Evolutionary conservation across 2,888 invertebrate genomes (phyloP).

Genomic region (Synergus laeviventris): DNA sequence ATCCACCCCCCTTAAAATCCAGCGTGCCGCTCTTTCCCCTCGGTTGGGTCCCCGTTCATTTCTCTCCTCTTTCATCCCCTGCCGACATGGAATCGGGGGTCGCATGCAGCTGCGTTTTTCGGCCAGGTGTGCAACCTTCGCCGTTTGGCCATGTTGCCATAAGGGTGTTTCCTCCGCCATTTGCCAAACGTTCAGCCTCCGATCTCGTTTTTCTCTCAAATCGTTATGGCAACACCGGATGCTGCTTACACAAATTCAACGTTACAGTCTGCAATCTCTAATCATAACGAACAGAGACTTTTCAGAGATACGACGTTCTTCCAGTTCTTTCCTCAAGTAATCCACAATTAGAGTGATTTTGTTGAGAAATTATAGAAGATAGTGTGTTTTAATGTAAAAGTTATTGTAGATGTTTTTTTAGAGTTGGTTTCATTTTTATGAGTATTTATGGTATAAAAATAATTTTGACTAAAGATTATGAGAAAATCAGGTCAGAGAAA

Average conservation of each 20-base stretch:
- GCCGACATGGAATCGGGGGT: conserved; percentile 62
- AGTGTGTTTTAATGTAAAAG: background rate
- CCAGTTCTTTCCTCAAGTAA: background rate
- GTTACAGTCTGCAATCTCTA: background rate
- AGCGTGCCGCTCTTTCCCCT: conserved; percentile 39
- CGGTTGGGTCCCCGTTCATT: conserved; percentile 59
- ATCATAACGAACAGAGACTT: conserved; percentile 13
- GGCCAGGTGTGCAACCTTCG: conserved; percentile 71
- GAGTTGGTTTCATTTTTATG: background rate
- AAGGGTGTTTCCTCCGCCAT: conserved; percentile 60
- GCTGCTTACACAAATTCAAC: background rate
- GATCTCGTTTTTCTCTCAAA: conserved; percentile 44
- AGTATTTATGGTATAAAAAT: background rate
- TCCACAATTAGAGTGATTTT: background rate
- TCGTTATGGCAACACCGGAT: conserved; percentile 58
- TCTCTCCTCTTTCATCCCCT: conserved; percentile 72
- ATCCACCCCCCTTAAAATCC: conserved; percentile 63
- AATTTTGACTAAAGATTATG: background rate
- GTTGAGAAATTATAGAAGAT: background rate
- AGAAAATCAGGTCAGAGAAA: background rate
- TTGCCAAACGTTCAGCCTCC: conserved; percentile 52
- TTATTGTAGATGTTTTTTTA: background rate
- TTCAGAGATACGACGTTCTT: conserved; percentile 13
- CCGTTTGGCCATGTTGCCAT: conserved; percentile 65
- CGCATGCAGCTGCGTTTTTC: conserved; percentile 71